Conservation (phyloP, 1,140 invertebrate genomes). For the Trachelipus rathkii region DNA sequence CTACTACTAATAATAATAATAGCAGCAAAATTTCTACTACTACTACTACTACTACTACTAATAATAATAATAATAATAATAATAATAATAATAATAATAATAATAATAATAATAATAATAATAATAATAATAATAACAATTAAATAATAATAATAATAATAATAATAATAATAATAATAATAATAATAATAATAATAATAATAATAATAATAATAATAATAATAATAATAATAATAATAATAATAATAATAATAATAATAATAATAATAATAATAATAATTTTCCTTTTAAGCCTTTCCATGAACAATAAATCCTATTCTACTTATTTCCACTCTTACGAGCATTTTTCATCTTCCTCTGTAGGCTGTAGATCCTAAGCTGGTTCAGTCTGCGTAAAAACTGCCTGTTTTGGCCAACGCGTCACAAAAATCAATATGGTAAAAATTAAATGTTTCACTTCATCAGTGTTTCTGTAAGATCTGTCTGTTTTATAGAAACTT, state of each 20-base stretch:
- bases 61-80: not conserved
- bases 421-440: not conserved
- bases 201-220: too few species aligned
- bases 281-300: not conserved
- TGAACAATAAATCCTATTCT: not conserved
- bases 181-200: too few species aligned
- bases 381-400: constrained; percentile 37
- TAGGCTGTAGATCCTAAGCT: constrained; percentile 43
- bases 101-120: not conserved
- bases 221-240: too few species aligned
- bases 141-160: constrained; percentile 10
- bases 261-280: not conserved
- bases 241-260: not conserved
- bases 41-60: too few species aligned
- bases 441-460: not conserved
- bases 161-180: not conserved
- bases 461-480: not conserved
- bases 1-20: too few species aligned
- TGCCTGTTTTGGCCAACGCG: not conserved
- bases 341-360: constrained; percentile 33
- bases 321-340: constrained; percentile 23
- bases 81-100: not conserved
- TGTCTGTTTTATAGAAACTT: not conserved
- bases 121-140: not conserved
- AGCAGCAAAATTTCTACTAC: too few species aligned